A percentile compares a stretch with the other conserved stretches of the same genome.
Conservation (phyloP, 64 coral and sea anemone species). For the Platygyra sinensis region DNA sequence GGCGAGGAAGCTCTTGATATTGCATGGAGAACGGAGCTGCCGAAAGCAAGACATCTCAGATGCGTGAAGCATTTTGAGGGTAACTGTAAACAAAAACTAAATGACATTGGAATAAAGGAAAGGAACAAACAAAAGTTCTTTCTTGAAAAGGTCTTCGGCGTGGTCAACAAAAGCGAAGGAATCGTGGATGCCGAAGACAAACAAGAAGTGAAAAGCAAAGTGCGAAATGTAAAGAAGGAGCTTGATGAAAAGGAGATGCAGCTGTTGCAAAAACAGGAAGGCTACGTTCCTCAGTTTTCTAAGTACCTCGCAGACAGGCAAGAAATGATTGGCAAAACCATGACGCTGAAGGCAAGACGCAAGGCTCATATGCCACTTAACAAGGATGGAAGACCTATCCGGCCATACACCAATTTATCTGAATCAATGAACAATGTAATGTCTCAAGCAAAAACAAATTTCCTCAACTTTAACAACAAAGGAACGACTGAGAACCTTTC, state of each 20-base stretch:
- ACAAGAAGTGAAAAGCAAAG: not conserved
- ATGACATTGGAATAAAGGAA: slow-evolving; percentile 3
- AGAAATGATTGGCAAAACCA: slow-evolving; percentile 32
- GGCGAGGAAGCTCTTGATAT: slow-evolving; percentile 2
- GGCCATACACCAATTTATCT: no score
- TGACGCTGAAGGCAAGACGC: slow-evolving; percentile 32
- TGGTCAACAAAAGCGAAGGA: not conserved
- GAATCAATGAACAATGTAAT: no score
- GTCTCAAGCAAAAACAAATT: no score
- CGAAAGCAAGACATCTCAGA: slow-evolving; percentile 30
- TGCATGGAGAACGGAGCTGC: slow-evolving; percentile 21
- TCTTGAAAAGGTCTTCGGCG: slow-evolving; percentile 5
- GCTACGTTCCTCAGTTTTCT: slow-evolving; percentile 15
- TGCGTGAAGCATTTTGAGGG: slow-evolving; percentile 32
- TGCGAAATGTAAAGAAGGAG: not conserved
- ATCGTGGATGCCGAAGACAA: slow-evolving; percentile 31
- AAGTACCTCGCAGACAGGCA: slow-evolving; percentile 32
- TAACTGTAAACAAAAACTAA: slow-evolving; percentile 29
- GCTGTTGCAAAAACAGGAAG: slow-evolving; percentile 21
- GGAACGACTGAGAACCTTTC: no score
- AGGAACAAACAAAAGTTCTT: slow-evolving; percentile 6
- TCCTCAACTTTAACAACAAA: no score
- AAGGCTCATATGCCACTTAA: not conserved
- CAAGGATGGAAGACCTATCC: no score
- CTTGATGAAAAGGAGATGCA: slow-evolving; percentile 27